phyloP scores from a whole-genome alignment of 2,797 vertebrate species.

The Alcedo atthis region DNA sequence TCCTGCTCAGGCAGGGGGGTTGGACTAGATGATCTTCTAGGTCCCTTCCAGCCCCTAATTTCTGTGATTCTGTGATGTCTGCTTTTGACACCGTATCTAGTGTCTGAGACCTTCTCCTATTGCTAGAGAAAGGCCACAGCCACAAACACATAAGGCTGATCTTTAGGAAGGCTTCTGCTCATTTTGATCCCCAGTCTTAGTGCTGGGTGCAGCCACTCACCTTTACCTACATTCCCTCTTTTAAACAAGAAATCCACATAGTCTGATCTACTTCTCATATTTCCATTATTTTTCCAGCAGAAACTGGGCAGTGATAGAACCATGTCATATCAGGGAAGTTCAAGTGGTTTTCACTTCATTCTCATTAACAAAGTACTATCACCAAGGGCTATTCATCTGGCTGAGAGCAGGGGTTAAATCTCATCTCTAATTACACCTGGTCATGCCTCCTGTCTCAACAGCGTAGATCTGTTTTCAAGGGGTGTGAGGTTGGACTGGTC shows the following conservation, averaged over 20 bases:
- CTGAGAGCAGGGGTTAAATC: not conserved
- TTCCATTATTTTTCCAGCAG: not conserved
- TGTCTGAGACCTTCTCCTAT: accelerated
- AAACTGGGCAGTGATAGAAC: not conserved
- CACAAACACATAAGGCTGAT: not conserved
- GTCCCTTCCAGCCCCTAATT: too few relatives aligned
- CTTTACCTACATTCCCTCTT: not conserved
- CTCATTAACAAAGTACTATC: not conserved
- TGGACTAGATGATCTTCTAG: too few relatives aligned
- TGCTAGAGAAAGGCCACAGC: not conserved
- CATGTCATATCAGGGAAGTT: not conserved
- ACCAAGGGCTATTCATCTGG: not conserved
- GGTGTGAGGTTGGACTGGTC: not conserved
- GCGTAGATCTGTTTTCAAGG: not conserved
- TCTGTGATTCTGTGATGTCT: too few relatives aligned
- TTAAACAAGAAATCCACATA: accelerated
- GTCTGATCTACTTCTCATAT: accelerated
- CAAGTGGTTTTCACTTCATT: not conserved
- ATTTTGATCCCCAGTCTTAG: not conserved
- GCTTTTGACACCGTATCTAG: accelerated
- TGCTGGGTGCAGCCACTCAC: not conserved
- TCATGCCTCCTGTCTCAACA: not conserved
- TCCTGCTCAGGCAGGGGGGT: too few relatives aligned
- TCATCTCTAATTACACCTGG: not conserved
- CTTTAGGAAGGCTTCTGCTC: not conserved